A percentile compares a stretch with the other conserved stretches of the same genome.
Evolutionary conservation across 2,797 vertebrate species (phyloP).

Genomic region (Myioborus miniatus): DNA sequence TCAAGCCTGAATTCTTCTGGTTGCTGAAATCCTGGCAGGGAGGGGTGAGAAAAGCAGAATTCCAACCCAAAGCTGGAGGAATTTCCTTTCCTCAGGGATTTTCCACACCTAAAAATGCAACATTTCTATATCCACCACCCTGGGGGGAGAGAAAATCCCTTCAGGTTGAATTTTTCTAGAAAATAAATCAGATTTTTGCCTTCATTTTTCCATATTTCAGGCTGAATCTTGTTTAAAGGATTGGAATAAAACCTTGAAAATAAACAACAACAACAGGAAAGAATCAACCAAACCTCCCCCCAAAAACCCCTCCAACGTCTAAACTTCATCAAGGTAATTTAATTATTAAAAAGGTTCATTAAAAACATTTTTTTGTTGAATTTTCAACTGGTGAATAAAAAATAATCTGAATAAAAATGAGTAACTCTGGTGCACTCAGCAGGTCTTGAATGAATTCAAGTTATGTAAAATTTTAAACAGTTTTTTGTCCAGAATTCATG

Average conservation of each 20-base stretch:
- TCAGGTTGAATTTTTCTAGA: background rate
- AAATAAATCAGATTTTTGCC: background rate
- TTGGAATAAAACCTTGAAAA: background rate
- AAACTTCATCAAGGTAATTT: background rate
- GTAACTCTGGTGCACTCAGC: slow-evolving; percentile 61
- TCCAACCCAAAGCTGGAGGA: background rate
- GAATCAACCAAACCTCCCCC: background rate
- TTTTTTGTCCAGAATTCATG: background rate
- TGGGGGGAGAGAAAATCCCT: background rate
- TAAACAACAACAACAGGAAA: background rate
- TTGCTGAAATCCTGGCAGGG: background rate
- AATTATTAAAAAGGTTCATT: background rate
- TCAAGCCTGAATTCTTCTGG: background rate
- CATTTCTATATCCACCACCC: background rate
- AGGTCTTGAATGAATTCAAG: background rate
- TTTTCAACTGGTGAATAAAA: background rate
- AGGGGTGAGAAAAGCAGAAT: background rate
- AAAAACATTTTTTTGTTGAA: accelerated
- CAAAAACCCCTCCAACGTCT: accelerated
- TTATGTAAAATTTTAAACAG: background rate
- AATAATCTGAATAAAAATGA: background rate
- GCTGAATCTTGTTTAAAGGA: background rate
- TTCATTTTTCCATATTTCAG: background rate
- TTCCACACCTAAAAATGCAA: background rate
- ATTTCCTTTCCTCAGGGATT: background rate